phyloP scores from a whole-genome alignment of 2,797 vertebrate genomes.

The Psittacula derbiana region DNA sequence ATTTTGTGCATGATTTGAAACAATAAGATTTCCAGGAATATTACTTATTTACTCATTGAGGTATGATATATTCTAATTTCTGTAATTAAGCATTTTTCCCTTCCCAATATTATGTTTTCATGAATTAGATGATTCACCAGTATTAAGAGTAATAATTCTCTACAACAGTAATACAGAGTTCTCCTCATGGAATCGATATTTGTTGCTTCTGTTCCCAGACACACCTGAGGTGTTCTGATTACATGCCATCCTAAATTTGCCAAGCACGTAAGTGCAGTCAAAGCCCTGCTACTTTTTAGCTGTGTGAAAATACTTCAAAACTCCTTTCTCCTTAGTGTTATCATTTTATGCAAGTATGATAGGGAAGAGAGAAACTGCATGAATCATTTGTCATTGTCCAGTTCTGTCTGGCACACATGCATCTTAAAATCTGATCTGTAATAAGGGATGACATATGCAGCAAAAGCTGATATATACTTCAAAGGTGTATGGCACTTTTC shows the following conservation, averaged over 20 bases:
- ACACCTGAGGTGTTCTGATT: constrained; percentile 45
- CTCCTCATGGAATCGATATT: background rate
- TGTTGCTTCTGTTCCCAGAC: background rate
- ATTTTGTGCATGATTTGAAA: background rate
- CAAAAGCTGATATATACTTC: background rate
- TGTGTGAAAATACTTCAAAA: background rate
- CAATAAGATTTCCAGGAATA: background rate
- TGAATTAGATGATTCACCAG: background rate
- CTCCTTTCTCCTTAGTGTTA: background rate
- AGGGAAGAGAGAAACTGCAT: background rate
- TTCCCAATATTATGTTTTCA: background rate
- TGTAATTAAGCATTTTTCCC: background rate
- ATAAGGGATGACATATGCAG: background rate
- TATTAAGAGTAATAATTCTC: background rate
- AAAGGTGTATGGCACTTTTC: background rate
- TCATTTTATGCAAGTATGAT: background rate
- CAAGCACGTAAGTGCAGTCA: background rate
- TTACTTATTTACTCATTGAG: background rate
- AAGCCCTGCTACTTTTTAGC: background rate
- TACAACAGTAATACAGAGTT: background rate
- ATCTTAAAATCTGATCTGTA: background rate
- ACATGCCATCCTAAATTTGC: constrained; percentile 40
- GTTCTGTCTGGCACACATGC: background rate
- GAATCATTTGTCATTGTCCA: constrained; percentile 29
- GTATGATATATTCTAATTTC: background rate